Evolutionary conservation across 1,140 invertebrate genomes (phyloP), one percentile per base, ranked within the genome.

Genomic region (Pentalonia nigronervosa): DNA sequence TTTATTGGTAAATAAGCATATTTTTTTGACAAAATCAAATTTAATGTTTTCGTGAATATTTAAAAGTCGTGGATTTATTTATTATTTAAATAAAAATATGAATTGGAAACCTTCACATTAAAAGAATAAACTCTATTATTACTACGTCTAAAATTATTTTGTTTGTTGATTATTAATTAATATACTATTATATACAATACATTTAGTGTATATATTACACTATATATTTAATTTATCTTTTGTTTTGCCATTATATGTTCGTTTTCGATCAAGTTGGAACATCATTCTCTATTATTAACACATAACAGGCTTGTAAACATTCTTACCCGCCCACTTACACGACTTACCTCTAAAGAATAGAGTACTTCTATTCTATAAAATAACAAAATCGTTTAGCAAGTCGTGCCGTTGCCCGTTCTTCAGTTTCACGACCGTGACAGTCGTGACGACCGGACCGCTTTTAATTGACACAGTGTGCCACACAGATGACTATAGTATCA

Each of bases 401-500:
- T 93, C 91, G 91, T 93, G 91, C 84, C 25, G 81, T 56, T 56
- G 30, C 34, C 84, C 25, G 81, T 56, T 56, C 41, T 34, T 84
- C 34, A 84, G 48, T 81, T 93, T 83, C 91, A 53, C 67, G 91
- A 56, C 50, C 86, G 81, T 93, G 25, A 93, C 81, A 67, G 48
- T 93, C 91, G 91, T 93, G 91, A 93, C 50, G 45, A 86, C 34
- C 48, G 25, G 11, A 86, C 91, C 34, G 45, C 34, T 84, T 86
- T 93, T 93, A 93, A 93, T 93, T 93, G 91, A 48, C 48, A 30
- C 41, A 41, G 41, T 41, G 41, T 41, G 41, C 41, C 41, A 41
- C 41, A 41, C 14, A 86, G 1, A 53, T 83, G 36, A 36, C 84
- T 86, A 84, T 67, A 34, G 56, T 48, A 36, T 45, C 90, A 93